Evolutionary conservation across 2,888 invertebrate species (phyloP).

Genomic region (Stenodema calcarata): DNA sequence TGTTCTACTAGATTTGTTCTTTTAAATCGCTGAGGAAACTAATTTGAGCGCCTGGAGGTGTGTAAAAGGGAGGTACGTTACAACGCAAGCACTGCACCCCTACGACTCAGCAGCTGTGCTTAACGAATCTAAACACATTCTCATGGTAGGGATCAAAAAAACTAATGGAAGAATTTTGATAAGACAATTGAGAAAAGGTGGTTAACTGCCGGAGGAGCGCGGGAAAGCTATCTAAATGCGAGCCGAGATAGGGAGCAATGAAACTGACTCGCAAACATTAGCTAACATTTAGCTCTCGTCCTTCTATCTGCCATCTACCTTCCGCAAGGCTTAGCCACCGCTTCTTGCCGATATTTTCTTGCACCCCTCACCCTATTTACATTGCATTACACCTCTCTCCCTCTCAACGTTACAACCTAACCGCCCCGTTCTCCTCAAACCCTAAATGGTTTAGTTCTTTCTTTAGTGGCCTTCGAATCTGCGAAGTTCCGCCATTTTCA

Average conservation of each 20-base stretch:
- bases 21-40: no score
- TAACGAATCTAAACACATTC: slow-evolving; percentile 6
- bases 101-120: not conserved
- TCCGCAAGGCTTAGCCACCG: slow-evolving; percentile 41
- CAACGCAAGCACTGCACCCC: not conserved
- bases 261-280: slow-evolving; percentile 51
- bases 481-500: not conserved
- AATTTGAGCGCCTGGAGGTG: no score
- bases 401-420: not conserved
- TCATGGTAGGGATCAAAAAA: slow-evolving; percentile 6
- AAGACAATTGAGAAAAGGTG: slow-evolving; percentile 48
- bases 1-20: no score
- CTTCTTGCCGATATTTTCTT: slow-evolving; percentile 46
- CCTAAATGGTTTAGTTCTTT: not conserved
- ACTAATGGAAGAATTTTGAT: slow-evolving; percentile 48
- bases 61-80: not conserved
- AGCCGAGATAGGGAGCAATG: slow-evolving; percentile 47
- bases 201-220: slow-evolving; percentile 26
- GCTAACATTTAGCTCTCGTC: slow-evolving; percentile 53
- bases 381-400: slow-evolving; percentile 36
- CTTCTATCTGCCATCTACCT: slow-evolving; percentile 47
- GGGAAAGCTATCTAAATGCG: slow-evolving; percentile 52
- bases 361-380: slow-evolving; percentile 34
- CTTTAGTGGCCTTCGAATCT: not conserved
- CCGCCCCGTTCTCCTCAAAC: not conserved